Percentiles rank a stretch among this genome's conserved stretches.
These are phyloP conservation scores for Drosophila elegans DNA, from an alignment of 1,140 invertebrate species.

Conservation along the genomic window DNA sequence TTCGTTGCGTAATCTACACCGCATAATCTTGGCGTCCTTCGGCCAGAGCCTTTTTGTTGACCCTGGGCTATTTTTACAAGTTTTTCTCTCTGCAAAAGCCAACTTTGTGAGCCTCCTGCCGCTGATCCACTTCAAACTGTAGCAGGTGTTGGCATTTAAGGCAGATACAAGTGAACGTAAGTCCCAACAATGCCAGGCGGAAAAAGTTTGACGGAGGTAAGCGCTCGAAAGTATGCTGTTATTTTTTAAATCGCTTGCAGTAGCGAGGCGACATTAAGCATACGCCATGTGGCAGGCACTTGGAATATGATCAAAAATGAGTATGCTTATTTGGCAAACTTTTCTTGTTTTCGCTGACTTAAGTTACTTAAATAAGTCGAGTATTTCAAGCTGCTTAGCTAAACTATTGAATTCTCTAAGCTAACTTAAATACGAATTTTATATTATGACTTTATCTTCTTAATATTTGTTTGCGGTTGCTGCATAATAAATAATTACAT, in stretches of 20 bases:
- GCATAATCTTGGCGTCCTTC: constrained; percentile 51
- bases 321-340: not conserved
- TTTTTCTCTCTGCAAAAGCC: constrained; percentile 29
- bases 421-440: not conserved
- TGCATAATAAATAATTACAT: not conserved
- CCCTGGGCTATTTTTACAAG: constrained; percentile 55
- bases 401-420: not conserved
- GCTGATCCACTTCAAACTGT: constrained; percentile 68
- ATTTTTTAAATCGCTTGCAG: constrained; percentile 25
- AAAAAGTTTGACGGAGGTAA: constrained; percentile 54
- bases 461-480: constrained; percentile 2
- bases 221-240: constrained; percentile 42
- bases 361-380: not conserved
- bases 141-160: constrained; percentile 69
- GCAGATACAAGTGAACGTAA: constrained; percentile 28
- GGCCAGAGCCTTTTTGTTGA: not conserved
- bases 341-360: not conserved
- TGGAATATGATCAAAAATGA: not conserved
- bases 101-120: constrained; percentile 62
- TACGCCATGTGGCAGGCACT: constrained; percentile 10
- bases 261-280: constrained; percentile 4
- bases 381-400: too few relatives aligned
- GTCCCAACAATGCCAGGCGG: constrained; percentile 6
- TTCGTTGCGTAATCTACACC: constrained; percentile 38
- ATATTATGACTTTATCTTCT: not conserved